A percentile compares a stretch with the other conserved stretches of the same genome.
phyloP scores from a whole-genome alignment of 2,888 invertebrate species.

The Acrobeloides nanus region DNA sequence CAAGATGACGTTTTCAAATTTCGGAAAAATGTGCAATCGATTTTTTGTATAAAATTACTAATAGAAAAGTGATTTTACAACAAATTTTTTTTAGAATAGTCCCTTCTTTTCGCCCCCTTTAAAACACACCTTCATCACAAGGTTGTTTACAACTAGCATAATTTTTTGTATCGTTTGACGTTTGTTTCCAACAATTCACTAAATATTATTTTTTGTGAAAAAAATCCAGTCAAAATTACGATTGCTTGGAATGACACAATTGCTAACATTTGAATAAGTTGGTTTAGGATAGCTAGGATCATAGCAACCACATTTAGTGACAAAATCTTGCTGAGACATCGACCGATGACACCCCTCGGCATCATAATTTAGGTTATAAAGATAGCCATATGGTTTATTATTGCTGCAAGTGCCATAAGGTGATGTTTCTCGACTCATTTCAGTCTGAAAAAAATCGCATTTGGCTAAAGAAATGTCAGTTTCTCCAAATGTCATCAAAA shows the following conservation, averaged over 20 bases:
- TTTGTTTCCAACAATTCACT: constrained; percentile 14
- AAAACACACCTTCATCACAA: constrained; percentile 18
- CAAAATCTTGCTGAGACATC: constrained; percentile 15
- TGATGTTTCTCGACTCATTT: constrained; percentile 35
- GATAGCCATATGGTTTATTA: constrained; percentile 20
- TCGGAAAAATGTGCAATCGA: no score
- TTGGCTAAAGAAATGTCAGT: neutral
- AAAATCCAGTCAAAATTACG: constrained; percentile 12
- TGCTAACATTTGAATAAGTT: constrained; percentile 6
- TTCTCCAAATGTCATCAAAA: no score
- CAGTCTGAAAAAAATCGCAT: constrained; percentile 23
- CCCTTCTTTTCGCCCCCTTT: no score
- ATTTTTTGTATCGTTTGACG: constrained; percentile 11
- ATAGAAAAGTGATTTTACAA: no score
- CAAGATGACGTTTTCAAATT: no score
- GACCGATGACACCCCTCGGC: constrained; percentile 25
- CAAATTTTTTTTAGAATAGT: no score
- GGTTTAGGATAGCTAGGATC: constrained; percentile 21
- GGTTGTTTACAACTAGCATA: constrained; percentile 17
- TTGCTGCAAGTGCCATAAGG: constrained; percentile 46
- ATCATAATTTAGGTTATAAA: constrained; percentile 16
- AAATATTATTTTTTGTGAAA: constrained; percentile 8
- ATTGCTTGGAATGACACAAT: constrained; percentile 13
- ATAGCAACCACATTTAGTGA: constrained; percentile 15
- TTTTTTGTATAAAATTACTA: no score